phyloP scores from a whole-genome alignment of 2,797 vertebrate genomes.

The Heliangelus exortis region DNA sequence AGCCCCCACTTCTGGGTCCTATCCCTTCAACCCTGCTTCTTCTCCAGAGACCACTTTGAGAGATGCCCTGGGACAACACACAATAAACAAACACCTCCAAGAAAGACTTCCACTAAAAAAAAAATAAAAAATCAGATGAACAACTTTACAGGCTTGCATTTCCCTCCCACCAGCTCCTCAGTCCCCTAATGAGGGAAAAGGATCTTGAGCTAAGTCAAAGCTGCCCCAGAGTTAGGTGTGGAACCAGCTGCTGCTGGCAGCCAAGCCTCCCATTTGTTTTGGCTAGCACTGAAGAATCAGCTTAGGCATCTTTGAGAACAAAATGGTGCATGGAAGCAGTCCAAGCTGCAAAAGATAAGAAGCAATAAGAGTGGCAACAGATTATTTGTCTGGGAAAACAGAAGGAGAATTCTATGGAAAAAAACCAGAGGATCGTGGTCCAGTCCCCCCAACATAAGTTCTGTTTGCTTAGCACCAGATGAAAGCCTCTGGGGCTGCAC shows the following conservation, averaged over 20 bases:
- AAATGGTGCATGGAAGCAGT: slow-evolving; percentile 78
- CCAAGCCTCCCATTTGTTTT: slow-evolving; percentile 81
- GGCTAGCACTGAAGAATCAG: slow-evolving; percentile 79
- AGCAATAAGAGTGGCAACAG: slow-evolving; percentile 77
- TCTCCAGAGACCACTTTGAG: rapidly evolving
- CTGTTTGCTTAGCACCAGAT: slow-evolving; percentile 57
- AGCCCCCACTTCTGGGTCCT: neutral
- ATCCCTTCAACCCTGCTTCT: rapidly evolving
- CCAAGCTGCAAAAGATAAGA: slow-evolving; percentile 80
- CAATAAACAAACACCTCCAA: neutral
- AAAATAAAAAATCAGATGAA: neutral
- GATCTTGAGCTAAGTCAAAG: slow-evolving; percentile 27
- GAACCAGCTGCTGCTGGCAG: slow-evolving; percentile 77
- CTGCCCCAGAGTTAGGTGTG: slow-evolving; percentile 72
- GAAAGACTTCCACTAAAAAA: neutral
- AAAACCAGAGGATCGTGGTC: slow-evolving; percentile 54
- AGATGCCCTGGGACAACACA: neutral
- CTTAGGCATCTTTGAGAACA: slow-evolving; percentile 80
- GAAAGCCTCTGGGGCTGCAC: slow-evolving; percentile 62
- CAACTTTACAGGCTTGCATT: neutral
- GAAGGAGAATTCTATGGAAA: slow-evolving; percentile 71
- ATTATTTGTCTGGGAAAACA: slow-evolving; percentile 82
- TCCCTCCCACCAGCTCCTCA: slow-evolving; percentile 25
- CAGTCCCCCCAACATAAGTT: slow-evolving; percentile 55
- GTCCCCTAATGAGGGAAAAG: slow-evolving; percentile 32